These are phyloP conservation scores for Caretta caretta DNA, from an alignment of 2,113 vertebrate genomes.

Conservation along the genomic window DNA sequence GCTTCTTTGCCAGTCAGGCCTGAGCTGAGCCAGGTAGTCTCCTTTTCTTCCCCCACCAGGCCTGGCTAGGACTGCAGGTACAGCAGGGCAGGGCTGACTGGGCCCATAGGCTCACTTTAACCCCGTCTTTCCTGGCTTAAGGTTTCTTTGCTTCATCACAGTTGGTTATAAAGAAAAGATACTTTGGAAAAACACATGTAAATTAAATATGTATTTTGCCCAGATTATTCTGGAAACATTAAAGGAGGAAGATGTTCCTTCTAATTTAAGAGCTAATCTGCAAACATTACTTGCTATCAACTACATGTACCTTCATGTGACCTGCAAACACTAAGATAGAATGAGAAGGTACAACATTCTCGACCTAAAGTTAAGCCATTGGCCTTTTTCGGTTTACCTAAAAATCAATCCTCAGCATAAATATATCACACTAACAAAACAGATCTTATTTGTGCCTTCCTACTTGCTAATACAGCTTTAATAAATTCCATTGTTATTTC, in stretches of 20 bases:
- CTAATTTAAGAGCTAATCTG: neutral
- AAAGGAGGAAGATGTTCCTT: fast-evolving
- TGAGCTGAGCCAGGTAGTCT: neutral
- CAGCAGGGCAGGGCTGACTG: neutral
- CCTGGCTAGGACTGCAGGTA: neutral
- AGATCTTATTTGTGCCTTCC: neutral
- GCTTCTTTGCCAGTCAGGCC: neutral
- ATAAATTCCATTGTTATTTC: neutral
- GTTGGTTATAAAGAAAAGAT: fast-evolving
- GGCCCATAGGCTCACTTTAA: neutral
- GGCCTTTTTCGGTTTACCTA: neutral
- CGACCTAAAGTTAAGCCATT: neutral
- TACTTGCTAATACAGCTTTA: neutral
- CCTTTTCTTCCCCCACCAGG: neutral
- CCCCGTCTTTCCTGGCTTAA: neutral
- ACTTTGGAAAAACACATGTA: neutral
- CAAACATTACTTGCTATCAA: fast-evolving
- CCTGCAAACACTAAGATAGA: neutral
- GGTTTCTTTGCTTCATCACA: neutral
- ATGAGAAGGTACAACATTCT: neutral
- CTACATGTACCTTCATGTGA: fast-evolving
- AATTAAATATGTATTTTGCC: fast-evolving
- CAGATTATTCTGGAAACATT: neutral
- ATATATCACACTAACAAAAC: neutral
- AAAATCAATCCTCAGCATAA: neutral